Evolutionary conservation across 2,888 invertebrate genomes (phyloP).

Genomic region (Archips xylosteana): DNA sequence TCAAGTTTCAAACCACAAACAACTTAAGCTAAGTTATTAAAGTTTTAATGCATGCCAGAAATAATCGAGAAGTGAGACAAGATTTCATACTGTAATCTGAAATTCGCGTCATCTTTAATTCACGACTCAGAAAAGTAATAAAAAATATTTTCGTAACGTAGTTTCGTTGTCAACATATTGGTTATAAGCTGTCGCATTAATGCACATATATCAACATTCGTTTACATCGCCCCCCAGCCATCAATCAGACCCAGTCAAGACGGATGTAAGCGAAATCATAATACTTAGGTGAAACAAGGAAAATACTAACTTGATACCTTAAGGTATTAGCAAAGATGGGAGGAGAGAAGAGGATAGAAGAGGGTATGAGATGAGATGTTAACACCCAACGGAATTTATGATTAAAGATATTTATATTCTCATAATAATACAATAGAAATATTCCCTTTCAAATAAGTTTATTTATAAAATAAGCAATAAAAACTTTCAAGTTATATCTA

Average conservation of each 20-base stretch:
- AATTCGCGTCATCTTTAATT: background rate
- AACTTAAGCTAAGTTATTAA: too few species aligned
- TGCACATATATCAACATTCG: background rate
- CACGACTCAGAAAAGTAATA: background rate
- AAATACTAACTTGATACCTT: background rate
- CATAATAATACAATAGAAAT: too few species aligned
- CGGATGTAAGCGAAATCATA: background rate
- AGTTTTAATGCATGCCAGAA: too few species aligned
- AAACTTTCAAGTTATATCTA: too few species aligned
- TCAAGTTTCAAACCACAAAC: too few species aligned
- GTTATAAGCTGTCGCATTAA: conserved; percentile 5
- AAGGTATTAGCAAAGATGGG: too few species aligned
- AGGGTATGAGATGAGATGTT: too few species aligned
- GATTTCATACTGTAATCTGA: background rate
- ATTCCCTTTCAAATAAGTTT: too few species aligned
- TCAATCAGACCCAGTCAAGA: background rate
- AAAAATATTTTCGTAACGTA: background rate
- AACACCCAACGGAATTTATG: too few species aligned
- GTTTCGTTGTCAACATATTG: background rate
- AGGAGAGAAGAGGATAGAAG: too few species aligned
- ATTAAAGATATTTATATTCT: too few species aligned
- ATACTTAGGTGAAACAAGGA: background rate
- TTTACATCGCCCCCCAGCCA: background rate
- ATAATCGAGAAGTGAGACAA: background rate
- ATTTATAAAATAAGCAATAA: too few species aligned